These are phyloP conservation scores for Aproaerema taeniolella DNA, from an alignment of 2,888 invertebrate species.

Conservation along the genomic window DNA sequence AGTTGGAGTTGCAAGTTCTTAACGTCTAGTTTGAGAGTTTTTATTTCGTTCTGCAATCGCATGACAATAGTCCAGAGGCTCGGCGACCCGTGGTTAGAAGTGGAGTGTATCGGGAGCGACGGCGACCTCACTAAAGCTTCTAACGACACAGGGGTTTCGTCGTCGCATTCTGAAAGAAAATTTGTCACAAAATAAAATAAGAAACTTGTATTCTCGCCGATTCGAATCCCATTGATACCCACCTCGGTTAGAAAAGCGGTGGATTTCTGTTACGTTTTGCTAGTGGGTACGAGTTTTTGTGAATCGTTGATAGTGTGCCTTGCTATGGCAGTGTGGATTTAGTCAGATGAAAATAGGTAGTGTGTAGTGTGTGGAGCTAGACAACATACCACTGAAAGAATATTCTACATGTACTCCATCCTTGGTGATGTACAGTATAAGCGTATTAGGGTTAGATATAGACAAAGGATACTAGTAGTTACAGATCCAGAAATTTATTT, in stretches of 20 bases:
- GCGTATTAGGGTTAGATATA: slow-evolving; percentile 22
- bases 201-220: slow-evolving; percentile 10
- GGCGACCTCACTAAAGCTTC: slow-evolving; percentile 68
- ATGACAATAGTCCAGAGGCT: slow-evolving; percentile 87
- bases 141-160: slow-evolving; percentile 50
- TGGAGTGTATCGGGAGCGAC: slow-evolving; percentile 62
- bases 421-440: not conserved
- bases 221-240: slow-evolving; percentile 25
- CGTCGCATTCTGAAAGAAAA: slow-evolving; percentile 70
- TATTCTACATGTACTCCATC: slow-evolving; percentile 1
- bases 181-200: slow-evolving; percentile 29
- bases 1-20: slow-evolving; percentile 78
- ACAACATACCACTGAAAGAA: not conserved
- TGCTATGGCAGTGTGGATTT: too few species aligned
- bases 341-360: too few species aligned
- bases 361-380: not conserved
- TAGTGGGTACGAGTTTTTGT: slow-evolving; percentile 4
- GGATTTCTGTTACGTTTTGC: slow-evolving; percentile 1
- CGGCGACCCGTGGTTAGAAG: slow-evolving; percentile 64
- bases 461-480: too few species aligned
- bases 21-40: slow-evolving; percentile 79
- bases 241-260: slow-evolving; percentile 27
- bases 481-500: slow-evolving; percentile 41
- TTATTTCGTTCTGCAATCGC: slow-evolving; percentile 85
- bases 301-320: too few species aligned